Base-by-base conservation (phyloP, 2,888 invertebrate species). In the Heliconius aoede region DNA sequence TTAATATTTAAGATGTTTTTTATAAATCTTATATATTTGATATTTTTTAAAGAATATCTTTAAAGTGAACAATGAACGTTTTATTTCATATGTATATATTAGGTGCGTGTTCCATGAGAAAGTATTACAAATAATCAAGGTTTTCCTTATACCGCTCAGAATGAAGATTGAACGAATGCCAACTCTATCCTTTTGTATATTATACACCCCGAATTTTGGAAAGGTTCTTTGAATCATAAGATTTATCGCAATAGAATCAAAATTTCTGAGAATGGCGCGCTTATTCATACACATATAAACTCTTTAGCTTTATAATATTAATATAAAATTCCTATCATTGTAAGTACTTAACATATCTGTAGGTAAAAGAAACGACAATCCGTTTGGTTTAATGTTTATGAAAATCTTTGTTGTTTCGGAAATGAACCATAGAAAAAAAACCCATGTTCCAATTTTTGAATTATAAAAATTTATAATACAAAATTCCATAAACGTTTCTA, bases 181-280 rank as follows among this genome's bases (percentile, higher is more conserved):
- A 69, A 61, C 51, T 76, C 76, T 62, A 76, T 76, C 64, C 67
- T 73, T 73, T 76, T 75, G 69, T 75, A 64, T 76, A 76, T 67
- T 76, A 76, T 76, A 73, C 76, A 76, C 76, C 76, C 76, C 68
- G 51, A 67, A 76, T 62, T 75, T 76, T 64, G 64, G 13, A 51
- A n/a, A 60, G 11, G 55, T 26, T 15, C 0, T 71, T 75, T 71
- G 71, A 11, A 24, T 32, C 24, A 21, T 24, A 68, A 72, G 76
- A 73, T 68, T 60, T 71, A 13, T 76, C 73, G 55, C 11, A 46
- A 36, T 3, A 3, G n/a, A n/a, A n/a, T n/a, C n/a, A n/a, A n/a
- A n/a, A n/a, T 36, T 36, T 3, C 36, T 36, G 36, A 36, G 11
- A 36, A 36, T 36, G 3, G 11, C 11, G 36, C 36, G 36, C 36